These are phyloP conservation scores for Deilephila elpenor DNA, from an alignment of 2,888 invertebrate species.

Conservation along the genomic window DNA sequence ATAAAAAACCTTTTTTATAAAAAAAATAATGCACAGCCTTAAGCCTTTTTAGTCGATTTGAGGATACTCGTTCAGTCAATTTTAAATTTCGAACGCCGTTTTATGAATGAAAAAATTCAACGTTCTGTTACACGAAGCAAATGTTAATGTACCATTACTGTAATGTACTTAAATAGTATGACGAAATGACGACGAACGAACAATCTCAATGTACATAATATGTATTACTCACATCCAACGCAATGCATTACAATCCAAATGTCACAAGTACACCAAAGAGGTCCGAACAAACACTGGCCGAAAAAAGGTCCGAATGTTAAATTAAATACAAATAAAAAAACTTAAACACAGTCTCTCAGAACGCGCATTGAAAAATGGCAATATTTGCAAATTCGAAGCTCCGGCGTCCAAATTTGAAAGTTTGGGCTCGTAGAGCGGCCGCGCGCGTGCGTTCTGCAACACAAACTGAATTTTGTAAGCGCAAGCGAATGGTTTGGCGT, in stretches of 20 bases:
- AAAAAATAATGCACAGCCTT: slow-evolving; percentile 32
- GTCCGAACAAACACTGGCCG: slow-evolving; percentile 51
- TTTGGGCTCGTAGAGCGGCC: slow-evolving; percentile 76
- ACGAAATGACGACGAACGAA: slow-evolving; percentile 72
- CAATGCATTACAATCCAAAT: slow-evolving; percentile 79
- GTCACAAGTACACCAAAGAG: slow-evolving; percentile 59
- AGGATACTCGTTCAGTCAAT: slow-evolving; percentile 9
- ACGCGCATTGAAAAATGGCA: slow-evolving; percentile 40
- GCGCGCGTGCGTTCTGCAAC: slow-evolving; percentile 78
- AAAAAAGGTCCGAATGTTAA: slow-evolving; percentile 48
- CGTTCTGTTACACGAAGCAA: slow-evolving; percentile 20
- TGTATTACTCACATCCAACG: slow-evolving; percentile 77
- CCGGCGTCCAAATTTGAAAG: slow-evolving; percentile 71
- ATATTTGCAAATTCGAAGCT: slow-evolving; percentile 57
- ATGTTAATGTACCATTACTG: slow-evolving; percentile 32
- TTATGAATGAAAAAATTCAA: slow-evolving; percentile 31
- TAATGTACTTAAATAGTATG: slow-evolving; percentile 40
- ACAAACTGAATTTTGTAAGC: slow-evolving; percentile 82
- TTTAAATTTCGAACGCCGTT: slow-evolving; percentile 20
- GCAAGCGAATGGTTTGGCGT: slow-evolving; percentile 71
- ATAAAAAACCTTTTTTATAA: slow-evolving; percentile 33
- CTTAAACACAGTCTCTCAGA: slow-evolving; percentile 38
- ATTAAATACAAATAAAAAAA: slow-evolving; percentile 46
- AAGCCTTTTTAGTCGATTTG: slow-evolving; percentile 16
- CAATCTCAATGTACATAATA: slow-evolving; percentile 65